Percentiles rank a stretch among this genome's conserved stretches.
Evolutionary conservation across 2,113 vertebrate species (phyloP).

Genomic region (Alligator mississippiensis): DNA sequence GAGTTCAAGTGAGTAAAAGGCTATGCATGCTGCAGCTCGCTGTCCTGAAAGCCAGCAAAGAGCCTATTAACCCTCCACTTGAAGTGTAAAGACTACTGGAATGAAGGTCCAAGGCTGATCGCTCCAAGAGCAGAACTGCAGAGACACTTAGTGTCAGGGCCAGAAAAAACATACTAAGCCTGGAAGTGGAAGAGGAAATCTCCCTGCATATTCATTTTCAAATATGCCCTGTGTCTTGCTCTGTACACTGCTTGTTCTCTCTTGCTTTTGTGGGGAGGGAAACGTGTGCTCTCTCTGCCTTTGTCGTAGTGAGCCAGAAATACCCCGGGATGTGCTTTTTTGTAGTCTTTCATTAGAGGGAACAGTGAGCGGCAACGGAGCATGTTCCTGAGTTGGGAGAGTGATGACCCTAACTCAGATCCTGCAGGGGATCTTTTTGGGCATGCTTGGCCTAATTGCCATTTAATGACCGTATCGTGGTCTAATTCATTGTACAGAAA

Average conservation of each 20-base stretch:
- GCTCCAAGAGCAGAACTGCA: background rate
- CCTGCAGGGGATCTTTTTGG: background rate
- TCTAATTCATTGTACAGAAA: background rate
- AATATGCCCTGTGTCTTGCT: background rate
- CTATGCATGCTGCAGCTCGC: background rate
- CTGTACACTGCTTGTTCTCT: background rate
- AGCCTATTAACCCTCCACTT: background rate
- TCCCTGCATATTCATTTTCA: background rate
- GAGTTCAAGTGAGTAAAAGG: conserved; percentile 96
- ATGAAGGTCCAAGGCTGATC: background rate
- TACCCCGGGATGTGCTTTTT: background rate
- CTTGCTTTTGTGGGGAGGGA: background rate
- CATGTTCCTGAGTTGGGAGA: background rate
- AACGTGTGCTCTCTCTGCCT: background rate
- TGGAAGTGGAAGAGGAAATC: background rate
- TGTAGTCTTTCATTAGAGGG: background rate
- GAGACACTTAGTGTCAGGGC: background rate
- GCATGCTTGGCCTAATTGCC: background rate
- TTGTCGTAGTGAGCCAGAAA: background rate
- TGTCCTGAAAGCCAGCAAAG: background rate
- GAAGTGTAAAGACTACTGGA: background rate
- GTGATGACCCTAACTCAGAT: background rate
- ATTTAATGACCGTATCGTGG: background rate
- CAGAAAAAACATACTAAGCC: background rate
- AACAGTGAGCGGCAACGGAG: background rate